A percentile compares a stretch with the other conserved stretches of the same genome.
These are phyloP conservation scores for Microplitis demolitor DNA, from an alignment of 1,140 invertebrate species.

Conservation along the genomic window DNA sequence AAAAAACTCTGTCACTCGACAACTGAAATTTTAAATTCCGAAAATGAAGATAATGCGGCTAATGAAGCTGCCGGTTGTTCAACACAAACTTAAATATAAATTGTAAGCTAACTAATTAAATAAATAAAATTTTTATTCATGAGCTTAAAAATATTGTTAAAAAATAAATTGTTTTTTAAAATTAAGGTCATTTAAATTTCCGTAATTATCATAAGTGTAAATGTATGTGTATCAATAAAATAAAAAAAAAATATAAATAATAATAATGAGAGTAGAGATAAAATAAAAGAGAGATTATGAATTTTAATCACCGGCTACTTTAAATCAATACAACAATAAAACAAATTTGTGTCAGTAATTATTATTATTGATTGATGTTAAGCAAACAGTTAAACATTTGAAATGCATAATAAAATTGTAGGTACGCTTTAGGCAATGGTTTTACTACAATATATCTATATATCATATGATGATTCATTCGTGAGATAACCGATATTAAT, in stretches of 20 bases:
- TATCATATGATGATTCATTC: neutral
- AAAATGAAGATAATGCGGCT: slow-evolving; percentile 56
- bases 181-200: no score
- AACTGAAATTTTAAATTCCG: slow-evolving; percentile 29
- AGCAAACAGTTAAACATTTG: slow-evolving; percentile 1
- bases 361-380: slow-evolving; percentile 26
- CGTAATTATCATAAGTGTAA: no score
- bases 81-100: slow-evolving; percentile 14
- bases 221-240: neutral
- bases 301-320: neutral
- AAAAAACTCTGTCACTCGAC: slow-evolving; percentile 77
- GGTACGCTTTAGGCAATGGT: no score
- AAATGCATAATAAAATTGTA: neutral
- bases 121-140: no score
- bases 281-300: neutral
- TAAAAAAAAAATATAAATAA: neutral
- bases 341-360: slow-evolving; percentile 7
- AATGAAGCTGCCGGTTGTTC: slow-evolving; percentile 26
- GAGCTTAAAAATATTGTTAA: no score
- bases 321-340: slow-evolving; percentile 19
- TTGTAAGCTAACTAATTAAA: neutral
- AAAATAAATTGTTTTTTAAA: no score
- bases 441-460: neutral
- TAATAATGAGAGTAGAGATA: no score
- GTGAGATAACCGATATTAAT: slow-evolving; percentile 19